phyloP scores from a whole-genome alignment of 2,797 vertebrate genomes.

The Acrocephalus scirpaceus region DNA sequence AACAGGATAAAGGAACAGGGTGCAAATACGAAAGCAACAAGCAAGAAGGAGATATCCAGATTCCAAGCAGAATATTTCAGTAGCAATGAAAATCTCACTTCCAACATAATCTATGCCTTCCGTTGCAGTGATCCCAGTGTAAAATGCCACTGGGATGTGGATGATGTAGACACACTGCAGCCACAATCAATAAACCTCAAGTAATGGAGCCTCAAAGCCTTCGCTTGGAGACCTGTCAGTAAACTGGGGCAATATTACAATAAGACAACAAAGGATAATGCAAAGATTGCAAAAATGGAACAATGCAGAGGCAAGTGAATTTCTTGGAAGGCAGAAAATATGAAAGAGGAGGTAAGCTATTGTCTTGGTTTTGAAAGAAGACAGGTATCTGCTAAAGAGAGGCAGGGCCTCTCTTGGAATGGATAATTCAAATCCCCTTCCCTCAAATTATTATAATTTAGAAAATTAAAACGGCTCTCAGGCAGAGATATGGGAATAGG shows the following conservation, averaged over 20 bases:
- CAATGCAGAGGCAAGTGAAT: background rate
- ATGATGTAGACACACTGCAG: background rate
- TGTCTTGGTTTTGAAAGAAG: no score
- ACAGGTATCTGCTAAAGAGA: no score
- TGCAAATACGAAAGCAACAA: background rate
- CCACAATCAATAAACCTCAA: constrained; percentile 1
- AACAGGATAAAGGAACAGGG: background rate
- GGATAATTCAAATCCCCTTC: no score
- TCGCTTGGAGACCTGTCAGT: background rate
- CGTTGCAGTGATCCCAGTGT: background rate
- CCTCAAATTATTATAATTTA: no score
- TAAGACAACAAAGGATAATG: constrained; percentile 2
- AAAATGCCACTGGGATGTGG: background rate
- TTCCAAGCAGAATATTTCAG: background rate
- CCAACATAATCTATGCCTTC: background rate
- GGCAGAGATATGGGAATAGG: no score
- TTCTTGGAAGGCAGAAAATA: background rate
- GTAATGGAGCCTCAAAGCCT: constrained; percentile 28
- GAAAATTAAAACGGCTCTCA: no score
- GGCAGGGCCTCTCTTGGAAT: no score
- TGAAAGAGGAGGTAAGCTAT: background rate
- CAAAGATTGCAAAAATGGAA: constrained; percentile 15
- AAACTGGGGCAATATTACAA: constrained; percentile 43
- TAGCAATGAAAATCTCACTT: background rate
- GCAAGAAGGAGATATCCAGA: background rate